Conservation (phyloP, 2,797 vertebrate species). For the Pangasius macronema region DNA sequence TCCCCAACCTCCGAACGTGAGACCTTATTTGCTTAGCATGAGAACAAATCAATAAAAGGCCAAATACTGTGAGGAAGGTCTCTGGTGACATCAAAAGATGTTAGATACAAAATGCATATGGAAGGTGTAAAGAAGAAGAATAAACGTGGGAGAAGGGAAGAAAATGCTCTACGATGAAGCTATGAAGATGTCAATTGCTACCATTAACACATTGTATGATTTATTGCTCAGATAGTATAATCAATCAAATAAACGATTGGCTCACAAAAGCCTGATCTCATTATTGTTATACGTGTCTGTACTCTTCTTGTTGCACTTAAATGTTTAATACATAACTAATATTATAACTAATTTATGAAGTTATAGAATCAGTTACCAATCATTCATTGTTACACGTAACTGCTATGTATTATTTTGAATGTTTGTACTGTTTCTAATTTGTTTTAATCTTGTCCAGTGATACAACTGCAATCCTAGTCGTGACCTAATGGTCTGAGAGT, state of each 20-base stretch:
- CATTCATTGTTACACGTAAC: neutral
- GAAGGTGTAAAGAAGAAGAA: constrained; percentile 38
- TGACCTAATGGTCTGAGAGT: too few relatives aligned
- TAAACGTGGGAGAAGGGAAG: neutral
- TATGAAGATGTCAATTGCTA: neutral
- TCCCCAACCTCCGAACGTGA: constrained; percentile 83
- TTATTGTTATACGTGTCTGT: neutral
- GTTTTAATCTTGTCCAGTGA: neutral
- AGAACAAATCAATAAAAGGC: constrained; percentile 90
- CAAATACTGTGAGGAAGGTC: constrained; percentile 76
- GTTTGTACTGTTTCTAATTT: neutral
- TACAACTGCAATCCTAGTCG: neutral
- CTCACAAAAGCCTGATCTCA: neutral
- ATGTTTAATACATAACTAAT: neutral
- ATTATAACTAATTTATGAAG: neutral
- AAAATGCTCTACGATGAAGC: neutral
- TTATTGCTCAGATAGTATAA: neutral
- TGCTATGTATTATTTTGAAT: neutral
- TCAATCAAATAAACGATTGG: neutral
- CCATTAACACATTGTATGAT: neutral
- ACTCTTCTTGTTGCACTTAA: neutral
- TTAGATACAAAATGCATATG: constrained; percentile 66
- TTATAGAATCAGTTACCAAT: neutral
- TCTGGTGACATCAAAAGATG: constrained; percentile 81
- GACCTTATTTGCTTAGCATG: constrained; percentile 87